Conservation (phyloP, 2,888 invertebrate species). For the Lasioglossum zephyrum region DNA sequence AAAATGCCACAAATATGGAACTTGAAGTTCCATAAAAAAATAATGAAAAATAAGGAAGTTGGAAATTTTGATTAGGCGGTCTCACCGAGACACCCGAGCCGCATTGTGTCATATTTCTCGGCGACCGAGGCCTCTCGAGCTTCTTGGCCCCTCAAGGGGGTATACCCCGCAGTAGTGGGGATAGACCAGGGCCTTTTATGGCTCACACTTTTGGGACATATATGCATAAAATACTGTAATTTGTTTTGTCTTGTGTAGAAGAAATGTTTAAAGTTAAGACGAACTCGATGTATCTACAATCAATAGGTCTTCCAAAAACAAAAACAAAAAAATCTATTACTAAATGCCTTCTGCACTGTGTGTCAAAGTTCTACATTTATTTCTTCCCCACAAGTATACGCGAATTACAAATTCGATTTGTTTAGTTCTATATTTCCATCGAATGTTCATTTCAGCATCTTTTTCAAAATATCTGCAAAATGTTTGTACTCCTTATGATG, state of each 20-base stretch:
- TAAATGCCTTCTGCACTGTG: conserved; percentile 35
- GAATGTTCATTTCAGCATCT: conserved; percentile 71
- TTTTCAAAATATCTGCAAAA: conserved; percentile 77
- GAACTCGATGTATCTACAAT: conserved; percentile 44
- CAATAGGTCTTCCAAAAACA: conserved; percentile 46
- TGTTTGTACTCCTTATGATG: conserved; percentile 75
- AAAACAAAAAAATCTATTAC: conserved; percentile 17
- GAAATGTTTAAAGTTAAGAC: conserved; percentile 8
- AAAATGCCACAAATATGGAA: no score
- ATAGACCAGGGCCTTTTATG: no score
- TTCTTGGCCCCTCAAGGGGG: no score
- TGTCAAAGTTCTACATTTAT: conserved; percentile 16
- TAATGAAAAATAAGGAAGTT: no score
- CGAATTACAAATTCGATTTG: conserved; percentile 6
- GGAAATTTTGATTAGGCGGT: no score
- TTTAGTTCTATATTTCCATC: conserved; percentile 1
- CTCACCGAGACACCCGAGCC: no score
- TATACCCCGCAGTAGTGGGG: no score
- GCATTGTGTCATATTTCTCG: no score
- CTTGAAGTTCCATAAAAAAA: no score
- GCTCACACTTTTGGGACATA: no score
- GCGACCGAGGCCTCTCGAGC: no score
- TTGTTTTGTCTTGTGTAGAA: conserved; percentile 7
- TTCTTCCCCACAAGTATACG: background rate
- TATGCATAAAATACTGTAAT: conserved; percentile 19